Conservation (phyloP, 2,113 vertebrate genomes). For the Siniperca chuatsi region DNA sequence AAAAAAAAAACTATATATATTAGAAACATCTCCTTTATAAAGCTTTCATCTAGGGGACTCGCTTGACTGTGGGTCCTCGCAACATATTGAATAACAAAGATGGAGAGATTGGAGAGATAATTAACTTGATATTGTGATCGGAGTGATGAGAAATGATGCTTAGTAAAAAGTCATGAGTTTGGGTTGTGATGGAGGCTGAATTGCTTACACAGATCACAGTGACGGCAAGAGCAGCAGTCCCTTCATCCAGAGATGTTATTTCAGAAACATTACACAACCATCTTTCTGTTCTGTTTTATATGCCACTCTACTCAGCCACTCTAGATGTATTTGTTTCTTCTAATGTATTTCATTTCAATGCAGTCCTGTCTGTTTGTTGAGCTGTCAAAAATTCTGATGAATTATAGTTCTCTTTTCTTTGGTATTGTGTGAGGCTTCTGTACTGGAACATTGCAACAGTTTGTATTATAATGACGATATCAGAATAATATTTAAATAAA, state of each 20-base stretch:
- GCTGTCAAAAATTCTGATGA: constrained; percentile 67
- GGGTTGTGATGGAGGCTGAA: constrained; percentile 42
- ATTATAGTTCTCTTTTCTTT: constrained; percentile 70
- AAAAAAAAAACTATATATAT: constrained; percentile 50
- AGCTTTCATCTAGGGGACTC: constrained; percentile 40
- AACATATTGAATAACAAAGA: constrained; percentile 38
- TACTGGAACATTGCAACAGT: constrained; percentile 79
- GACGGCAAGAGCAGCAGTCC: constrained; percentile 38
- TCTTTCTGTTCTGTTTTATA: constrained; percentile 58
- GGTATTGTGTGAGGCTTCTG: constrained; percentile 78
- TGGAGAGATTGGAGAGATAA: constrained; percentile 3
- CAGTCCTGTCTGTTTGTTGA: constrained; percentile 76
- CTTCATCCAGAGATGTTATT: constrained; percentile 52
- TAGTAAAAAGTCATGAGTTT: background rate
- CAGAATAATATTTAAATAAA: constrained; percentile 81
- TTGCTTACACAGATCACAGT: constrained; percentile 8
- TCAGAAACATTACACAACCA: constrained; percentile 50
- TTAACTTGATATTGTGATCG: constrained; percentile 2
- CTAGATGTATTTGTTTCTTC: constrained; percentile 75
- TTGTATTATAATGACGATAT: constrained; percentile 80
- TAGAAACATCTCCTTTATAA: constrained; percentile 60
- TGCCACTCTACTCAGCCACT: constrained; percentile 44
- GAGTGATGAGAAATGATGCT: constrained; percentile 18
- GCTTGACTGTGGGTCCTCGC: constrained; percentile 17
- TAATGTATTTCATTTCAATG: constrained; percentile 73